Evolutionary conservation across 2,113 vertebrate genomes (phyloP).

Genomic region (Phylloscopus trochiloides): DNA sequence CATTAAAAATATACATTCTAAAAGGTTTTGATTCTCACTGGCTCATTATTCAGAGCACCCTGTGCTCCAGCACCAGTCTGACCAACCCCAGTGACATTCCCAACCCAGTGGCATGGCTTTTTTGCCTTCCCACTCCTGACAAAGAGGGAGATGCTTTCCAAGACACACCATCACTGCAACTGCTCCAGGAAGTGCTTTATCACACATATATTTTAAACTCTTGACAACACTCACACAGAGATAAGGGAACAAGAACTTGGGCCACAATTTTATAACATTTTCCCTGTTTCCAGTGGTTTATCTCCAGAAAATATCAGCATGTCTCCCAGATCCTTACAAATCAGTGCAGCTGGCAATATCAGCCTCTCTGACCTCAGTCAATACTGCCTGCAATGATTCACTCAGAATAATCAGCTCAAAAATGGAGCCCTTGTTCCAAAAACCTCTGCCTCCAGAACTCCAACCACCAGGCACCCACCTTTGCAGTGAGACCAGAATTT

Average conservation of each 20-base stretch:
- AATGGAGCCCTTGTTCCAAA: background rate
- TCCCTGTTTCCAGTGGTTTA: background rate
- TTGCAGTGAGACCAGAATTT: background rate
- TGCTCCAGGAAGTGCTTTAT: background rate
- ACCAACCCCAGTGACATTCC: accelerated
- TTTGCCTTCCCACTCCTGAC: background rate
- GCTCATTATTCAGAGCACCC: background rate
- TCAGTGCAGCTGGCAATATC: background rate
- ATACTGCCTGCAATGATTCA: background rate
- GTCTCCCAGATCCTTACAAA: background rate
- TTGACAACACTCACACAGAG: background rate
- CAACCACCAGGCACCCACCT: background rate
- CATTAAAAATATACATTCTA: background rate
- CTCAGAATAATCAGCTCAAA: background rate
- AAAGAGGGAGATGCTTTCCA: background rate
- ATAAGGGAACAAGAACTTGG: background rate
- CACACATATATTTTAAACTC: background rate
- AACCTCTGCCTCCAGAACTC: background rate
- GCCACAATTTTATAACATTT: background rate
- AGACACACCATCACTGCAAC: background rate
- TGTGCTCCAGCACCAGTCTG: background rate
- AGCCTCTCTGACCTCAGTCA: background rate
- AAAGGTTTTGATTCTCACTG: background rate
- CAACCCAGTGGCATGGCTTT: accelerated
- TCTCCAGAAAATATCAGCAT: background rate